Conservation (phyloP, 2,113 vertebrate genomes). For the Scophthalmus maximus region DNA sequence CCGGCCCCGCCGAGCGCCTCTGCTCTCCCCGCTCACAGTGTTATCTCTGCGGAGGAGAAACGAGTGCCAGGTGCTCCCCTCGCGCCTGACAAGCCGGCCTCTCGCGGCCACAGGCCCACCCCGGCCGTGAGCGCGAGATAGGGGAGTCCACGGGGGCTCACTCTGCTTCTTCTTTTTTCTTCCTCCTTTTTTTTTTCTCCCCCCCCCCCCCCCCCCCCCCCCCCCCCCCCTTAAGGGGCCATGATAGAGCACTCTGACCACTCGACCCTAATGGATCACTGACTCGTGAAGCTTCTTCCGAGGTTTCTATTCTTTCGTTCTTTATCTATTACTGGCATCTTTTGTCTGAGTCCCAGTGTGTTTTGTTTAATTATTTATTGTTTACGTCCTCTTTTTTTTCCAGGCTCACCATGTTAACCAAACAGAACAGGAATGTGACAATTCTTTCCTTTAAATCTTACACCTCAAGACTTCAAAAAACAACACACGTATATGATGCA, state of each 20-base stretch:
- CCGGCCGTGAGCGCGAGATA: conserved; percentile 62
- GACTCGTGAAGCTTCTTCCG: conserved; percentile 47
- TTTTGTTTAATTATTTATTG: conserved; percentile 28
- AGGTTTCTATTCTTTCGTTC: conserved; percentile 15
- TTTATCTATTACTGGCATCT: conserved; percentile 24
- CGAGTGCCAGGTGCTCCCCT: conserved; percentile 72
- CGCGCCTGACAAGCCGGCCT: conserved; percentile 55
- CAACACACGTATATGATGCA: no score
- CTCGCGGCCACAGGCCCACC: conserved; percentile 65
- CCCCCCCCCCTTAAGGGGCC: conserved; percentile 35
- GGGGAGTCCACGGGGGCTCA: conserved; percentile 51
- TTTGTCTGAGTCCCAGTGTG: background rate
- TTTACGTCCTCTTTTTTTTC: background rate
- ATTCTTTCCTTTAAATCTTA: no score
- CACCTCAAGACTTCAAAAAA: no score
- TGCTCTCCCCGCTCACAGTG: conserved; percentile 4
- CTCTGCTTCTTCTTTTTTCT: background rate
- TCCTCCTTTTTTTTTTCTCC: background rate
- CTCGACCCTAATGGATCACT: conserved; percentile 55
- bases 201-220: no score
- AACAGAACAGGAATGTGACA: background rate
- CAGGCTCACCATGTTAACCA: background rate
- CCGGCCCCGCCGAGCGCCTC: background rate
- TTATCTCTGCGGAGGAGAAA: conserved; percentile 63
- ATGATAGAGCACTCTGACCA: conserved; percentile 46